Percentiles rank a stretch among this genome's conserved stretches.
Evolutionary conservation across 2,888 invertebrate species (phyloP).

Genomic region (Schrankia costaestrigalis): DNA sequence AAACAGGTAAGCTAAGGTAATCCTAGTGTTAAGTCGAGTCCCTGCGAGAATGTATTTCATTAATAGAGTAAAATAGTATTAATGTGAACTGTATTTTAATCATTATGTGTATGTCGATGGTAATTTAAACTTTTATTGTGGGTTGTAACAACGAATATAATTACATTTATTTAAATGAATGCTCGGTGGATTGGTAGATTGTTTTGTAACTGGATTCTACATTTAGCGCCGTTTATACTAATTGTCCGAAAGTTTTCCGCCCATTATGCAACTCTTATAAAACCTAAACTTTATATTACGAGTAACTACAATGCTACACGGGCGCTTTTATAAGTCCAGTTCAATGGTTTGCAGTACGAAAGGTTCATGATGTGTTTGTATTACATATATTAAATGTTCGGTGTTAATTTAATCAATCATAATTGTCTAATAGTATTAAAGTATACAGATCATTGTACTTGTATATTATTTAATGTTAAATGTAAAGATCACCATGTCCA

Average conservation of each 20-base stretch:
- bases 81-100: slow-evolving; percentile 33
- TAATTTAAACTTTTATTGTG: slow-evolving; percentile 44
- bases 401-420: slow-evolving; percentile 31
- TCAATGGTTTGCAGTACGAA: slow-evolving; percentile 2
- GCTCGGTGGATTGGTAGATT: slow-evolving; percentile 7
- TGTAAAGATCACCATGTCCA: slow-evolving; percentile 9
- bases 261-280: slow-evolving; percentile 1
- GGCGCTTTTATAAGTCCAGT: slow-evolving; percentile 20
- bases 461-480: slow-evolving; percentile 10
- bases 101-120: slow-evolving; percentile 21
- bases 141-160: slow-evolving; percentile 70
- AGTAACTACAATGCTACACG: no score
- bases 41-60: slow-evolving; percentile 71
- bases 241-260: slow-evolving; percentile 1
- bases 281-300: background rate
- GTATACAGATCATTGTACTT: slow-evolving; percentile 8
- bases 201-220: slow-evolving; percentile 27
- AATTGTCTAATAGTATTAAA: slow-evolving; percentile 10
- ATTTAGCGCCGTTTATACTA: slow-evolving; percentile 1
- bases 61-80: slow-evolving; percentile 50
- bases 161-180: slow-evolving; percentile 14
- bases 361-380: slow-evolving; percentile 1
- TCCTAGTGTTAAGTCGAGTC: slow-evolving; percentile 41
- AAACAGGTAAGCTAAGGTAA: slow-evolving; percentile 66
- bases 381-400: slow-evolving; percentile 29